These are phyloP conservation scores for Diloba caeruleocephala DNA, from an alignment of 2,888 invertebrate species.

Conservation along the genomic window DNA sequence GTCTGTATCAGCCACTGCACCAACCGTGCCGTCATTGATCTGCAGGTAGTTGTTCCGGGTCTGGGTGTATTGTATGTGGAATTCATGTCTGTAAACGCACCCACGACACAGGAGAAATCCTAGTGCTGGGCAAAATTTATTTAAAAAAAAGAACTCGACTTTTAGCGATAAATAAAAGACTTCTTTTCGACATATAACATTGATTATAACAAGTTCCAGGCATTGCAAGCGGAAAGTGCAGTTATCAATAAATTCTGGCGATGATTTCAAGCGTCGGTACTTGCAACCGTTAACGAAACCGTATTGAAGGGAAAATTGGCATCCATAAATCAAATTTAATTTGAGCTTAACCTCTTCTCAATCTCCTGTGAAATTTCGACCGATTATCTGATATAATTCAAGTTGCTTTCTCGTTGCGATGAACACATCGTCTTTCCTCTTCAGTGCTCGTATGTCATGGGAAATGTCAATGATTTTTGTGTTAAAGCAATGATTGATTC, in stretches of 20 bases:
- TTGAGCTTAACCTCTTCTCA: conserved; percentile 70
- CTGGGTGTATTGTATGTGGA: no score
- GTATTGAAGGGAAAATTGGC: conserved; percentile 71
- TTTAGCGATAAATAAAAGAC: conserved; percentile 11
- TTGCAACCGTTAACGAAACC: conserved; percentile 54
- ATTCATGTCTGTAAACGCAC: no score
- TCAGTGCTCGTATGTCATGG: conserved; percentile 44
- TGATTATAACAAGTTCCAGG: conserved; percentile 19
- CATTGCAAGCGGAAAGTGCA: conserved; percentile 31
- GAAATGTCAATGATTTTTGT: conserved; percentile 73
- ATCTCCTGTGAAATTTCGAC: conserved; percentile 61
- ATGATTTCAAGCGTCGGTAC: conserved; percentile 37
- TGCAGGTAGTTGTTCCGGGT: no score
- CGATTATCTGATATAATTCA: conserved; percentile 75
- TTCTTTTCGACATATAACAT: conserved; percentile 31
- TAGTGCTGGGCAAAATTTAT: no score
- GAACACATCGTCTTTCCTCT: conserved; percentile 57
- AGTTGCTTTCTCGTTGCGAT: conserved; percentile 56
- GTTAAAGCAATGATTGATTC: conserved; percentile 66
- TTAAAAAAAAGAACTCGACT: conserved; percentile 1
- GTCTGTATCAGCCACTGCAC: no score
- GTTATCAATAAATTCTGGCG: conserved; percentile 37
- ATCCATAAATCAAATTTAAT: conserved; percentile 77
- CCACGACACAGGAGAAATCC: no score
- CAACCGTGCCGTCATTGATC: no score